Evolutionary conservation across 2,113 vertebrate species (phyloP).

Genomic region (Centropristis striata): DNA sequence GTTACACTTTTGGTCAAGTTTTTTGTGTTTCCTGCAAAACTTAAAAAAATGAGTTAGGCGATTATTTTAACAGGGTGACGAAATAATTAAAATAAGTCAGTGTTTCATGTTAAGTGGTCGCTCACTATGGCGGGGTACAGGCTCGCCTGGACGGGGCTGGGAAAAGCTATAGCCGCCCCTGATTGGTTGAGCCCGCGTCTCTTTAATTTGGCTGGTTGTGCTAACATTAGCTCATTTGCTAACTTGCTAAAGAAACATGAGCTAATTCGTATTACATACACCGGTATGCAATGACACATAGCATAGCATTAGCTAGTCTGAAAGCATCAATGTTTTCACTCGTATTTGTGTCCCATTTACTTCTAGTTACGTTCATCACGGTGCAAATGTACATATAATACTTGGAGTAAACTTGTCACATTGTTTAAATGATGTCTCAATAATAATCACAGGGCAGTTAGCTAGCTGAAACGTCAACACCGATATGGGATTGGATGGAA

Average conservation of each 20-base stretch:
- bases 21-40: too few species aligned
- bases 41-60: too few species aligned
- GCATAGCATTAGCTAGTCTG: slow-evolving; percentile 21
- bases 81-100: background rate
- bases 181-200: slow-evolving; percentile 54
- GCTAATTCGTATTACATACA: background rate
- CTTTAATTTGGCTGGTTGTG: slow-evolving; percentile 68
- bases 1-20: too few species aligned
- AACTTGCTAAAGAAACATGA: slow-evolving; percentile 20
- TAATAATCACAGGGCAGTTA: background rate
- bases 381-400: background rate
- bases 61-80: too few species aligned
- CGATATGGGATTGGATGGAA: slow-evolving; percentile 1
- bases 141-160: background rate
- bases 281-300: background rate
- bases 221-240: slow-evolving; percentile 35
- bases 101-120: too few species aligned
- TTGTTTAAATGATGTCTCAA: background rate
- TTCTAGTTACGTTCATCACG: background rate
- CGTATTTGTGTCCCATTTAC: background rate
- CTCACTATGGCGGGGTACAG: background rate
- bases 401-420: background rate
- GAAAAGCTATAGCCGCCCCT: background rate
- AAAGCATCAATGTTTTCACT: background rate
- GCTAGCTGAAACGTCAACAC: background rate